Conservation (phyloP, 2,797 vertebrate genomes). For the Vespertilio murinus region DNA sequence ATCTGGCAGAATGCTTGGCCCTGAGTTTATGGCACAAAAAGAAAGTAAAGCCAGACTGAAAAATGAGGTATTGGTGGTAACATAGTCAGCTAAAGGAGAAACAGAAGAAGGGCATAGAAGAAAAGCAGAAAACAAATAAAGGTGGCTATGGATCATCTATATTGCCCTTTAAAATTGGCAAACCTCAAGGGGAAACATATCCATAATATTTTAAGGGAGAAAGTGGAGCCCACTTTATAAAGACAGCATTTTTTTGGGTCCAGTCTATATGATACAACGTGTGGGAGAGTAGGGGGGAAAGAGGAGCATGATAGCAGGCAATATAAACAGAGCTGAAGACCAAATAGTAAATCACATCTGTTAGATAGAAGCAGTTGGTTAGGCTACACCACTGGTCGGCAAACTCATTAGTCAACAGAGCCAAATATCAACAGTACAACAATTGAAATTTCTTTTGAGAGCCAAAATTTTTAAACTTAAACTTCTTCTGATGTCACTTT, state of each 20-base stretch:
- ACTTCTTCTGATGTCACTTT: no score
- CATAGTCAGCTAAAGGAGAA: background rate
- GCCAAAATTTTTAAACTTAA: no score
- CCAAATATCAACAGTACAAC: no score
- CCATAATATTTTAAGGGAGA: background rate
- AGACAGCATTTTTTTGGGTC: background rate
- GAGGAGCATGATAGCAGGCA: background rate
- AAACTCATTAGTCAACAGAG: no score
- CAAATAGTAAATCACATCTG: background rate
- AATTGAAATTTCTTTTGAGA: no score
- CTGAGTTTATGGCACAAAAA: background rate
- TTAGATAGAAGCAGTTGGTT: background rate
- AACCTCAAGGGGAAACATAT: background rate
- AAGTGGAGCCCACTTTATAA: background rate
- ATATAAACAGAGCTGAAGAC: background rate
- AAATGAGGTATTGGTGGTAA: background rate
- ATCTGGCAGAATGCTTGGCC: background rate
- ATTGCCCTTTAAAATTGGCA: background rate
- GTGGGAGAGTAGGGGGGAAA: no score
- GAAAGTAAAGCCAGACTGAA: background rate
- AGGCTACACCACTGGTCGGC: no score
- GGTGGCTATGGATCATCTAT: background rate
- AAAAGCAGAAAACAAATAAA: background rate
- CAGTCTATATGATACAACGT: background rate
- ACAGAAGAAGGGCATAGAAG: background rate